Evolutionary conservation across 2,113 vertebrate genomes (phyloP).

Genomic region (Microtus oregoni): DNA sequence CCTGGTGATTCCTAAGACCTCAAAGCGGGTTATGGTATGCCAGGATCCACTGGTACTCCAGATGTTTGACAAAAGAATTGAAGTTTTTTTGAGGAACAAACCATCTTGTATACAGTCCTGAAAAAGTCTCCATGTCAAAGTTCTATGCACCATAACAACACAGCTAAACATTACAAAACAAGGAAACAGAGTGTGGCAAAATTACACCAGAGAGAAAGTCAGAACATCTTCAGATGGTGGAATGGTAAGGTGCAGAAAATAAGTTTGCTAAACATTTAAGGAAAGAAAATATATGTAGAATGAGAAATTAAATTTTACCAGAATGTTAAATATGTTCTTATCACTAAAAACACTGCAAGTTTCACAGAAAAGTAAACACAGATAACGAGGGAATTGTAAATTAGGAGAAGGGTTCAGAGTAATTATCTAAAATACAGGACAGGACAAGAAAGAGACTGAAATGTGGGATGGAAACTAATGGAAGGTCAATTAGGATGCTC

Average conservation of each 20-base stretch:
- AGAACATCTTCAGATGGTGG: neutral
- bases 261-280: neutral
- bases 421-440: neutral
- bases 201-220: neutral
- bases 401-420: neutral
- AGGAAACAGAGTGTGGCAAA: neutral
- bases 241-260: neutral
- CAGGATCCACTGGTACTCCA: neutral
- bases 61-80: constrained; percentile 18
- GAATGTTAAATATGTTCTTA: neutral
- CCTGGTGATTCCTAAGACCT: neutral
- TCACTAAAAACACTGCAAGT: neutral
- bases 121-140: neutral
- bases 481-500: neutral
- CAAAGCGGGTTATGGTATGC: neutral
- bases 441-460: neutral
- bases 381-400: neutral
- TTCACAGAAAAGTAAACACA: neutral
- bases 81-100: neutral
- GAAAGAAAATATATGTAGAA: neutral
- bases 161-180: neutral
- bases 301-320: neutral
- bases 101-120: neutral
- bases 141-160: neutral
- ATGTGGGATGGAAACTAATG: neutral